Percentiles rank a stretch among this genome's conserved stretches.
Evolutionary conservation across 2,888 invertebrate genomes (phyloP).

Genomic region (Pammene fasciana): DNA sequence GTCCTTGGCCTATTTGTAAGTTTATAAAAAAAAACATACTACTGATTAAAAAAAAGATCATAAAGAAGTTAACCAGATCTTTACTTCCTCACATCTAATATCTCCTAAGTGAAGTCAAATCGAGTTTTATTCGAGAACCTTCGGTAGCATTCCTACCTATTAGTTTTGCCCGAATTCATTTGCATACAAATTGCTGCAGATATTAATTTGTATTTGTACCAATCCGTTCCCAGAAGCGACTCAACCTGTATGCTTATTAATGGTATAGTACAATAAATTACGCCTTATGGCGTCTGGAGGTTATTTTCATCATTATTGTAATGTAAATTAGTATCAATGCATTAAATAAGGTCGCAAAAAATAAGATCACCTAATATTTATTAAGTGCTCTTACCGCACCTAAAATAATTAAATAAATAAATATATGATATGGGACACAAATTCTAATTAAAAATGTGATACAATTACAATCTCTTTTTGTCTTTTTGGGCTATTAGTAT

Average conservation of each 20-base stretch:
- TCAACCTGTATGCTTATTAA: conserved; percentile 15
- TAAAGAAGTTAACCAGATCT: no score
- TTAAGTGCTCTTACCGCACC: no score
- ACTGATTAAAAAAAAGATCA: no score
- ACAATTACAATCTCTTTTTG: no score
- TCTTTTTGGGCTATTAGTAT: no score
- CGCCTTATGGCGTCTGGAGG: conserved; percentile 23
- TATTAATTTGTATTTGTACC: conserved; percentile 55
- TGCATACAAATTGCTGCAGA: conserved; percentile 72
- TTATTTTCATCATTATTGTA: conserved; percentile 18
- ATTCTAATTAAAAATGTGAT: no score
- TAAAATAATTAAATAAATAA: no score
- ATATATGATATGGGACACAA: no score
- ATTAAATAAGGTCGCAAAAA: neutral
- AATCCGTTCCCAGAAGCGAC: conserved; percentile 37
- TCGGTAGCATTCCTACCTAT: conserved; percentile 58
- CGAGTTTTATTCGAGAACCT: conserved; percentile 45
- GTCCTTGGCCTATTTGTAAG: no score
- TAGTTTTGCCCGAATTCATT: conserved; percentile 75
- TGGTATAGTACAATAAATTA: conserved; percentile 18
- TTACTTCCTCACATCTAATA: no score
- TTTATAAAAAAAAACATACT: no score
- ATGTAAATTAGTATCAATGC: neutral
- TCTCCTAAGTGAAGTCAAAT: neutral
- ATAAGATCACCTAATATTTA: neutral